A percentile compares a stretch with the other conserved stretches of the same genome.
These are phyloP conservation scores for Notothenia rossii DNA, from an alignment of 2,113 vertebrate genomes.

Conservation along the genomic window DNA sequence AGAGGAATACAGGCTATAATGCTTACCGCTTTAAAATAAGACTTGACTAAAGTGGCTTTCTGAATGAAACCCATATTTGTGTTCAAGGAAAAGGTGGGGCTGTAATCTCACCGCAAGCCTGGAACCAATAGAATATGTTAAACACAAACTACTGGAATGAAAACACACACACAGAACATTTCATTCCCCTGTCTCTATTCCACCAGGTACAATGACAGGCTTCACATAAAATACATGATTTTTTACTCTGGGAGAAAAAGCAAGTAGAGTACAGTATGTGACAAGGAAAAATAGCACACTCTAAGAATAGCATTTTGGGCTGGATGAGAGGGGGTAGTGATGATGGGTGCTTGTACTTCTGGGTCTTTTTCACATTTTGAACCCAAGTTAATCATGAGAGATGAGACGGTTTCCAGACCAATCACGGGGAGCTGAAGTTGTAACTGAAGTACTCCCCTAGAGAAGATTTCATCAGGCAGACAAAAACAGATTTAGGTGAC, in stretches of 20 bases:
- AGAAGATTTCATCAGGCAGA: constrained; percentile 51
- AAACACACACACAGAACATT: constrained; percentile 37
- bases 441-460: not conserved
- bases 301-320: constrained; percentile 49
- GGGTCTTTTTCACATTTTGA: constrained; percentile 60
- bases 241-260: constrained; percentile 70
- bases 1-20: constrained; percentile 46
- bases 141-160: constrained; percentile 21
- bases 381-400: constrained; percentile 13
- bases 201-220: constrained; percentile 64
- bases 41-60: constrained; percentile 40
- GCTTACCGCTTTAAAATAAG: constrained; percentile 44
- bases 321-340: constrained; percentile 50
- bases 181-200: constrained; percentile 40
- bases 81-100: constrained; percentile 27
- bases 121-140: constrained; percentile 48
- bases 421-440: constrained; percentile 34
- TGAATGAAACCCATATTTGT: constrained; percentile 28
- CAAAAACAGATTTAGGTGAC: constrained; percentile 53
- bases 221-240: constrained; percentile 68
- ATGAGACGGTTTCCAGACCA: constrained; percentile 40
- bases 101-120: constrained; percentile 26
- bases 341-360: constrained; percentile 42
- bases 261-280: constrained; percentile 47
- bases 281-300: constrained; percentile 74